Percentiles rank a stretch among this genome's conserved stretches.
These are phyloP conservation scores for Rhinichthys klamathensis DNA, from an alignment of 2,113 vertebrate species.

Conservation along the genomic window DNA sequence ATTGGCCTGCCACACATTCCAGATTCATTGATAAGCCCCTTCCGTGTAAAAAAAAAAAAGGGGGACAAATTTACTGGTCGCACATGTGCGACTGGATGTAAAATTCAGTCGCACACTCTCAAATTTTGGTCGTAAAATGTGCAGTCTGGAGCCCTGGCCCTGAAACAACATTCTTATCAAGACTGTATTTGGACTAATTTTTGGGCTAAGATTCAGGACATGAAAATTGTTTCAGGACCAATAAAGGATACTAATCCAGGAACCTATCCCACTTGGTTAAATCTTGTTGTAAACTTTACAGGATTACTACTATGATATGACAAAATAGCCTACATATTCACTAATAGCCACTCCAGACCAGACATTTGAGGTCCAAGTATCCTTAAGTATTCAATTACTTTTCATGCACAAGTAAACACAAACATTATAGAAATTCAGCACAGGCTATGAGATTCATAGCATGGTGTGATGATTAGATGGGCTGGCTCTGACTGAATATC, in stretches of 20 bases:
- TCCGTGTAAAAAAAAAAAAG: too few species aligned
- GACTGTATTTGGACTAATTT: background rate
- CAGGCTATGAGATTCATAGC: background rate
- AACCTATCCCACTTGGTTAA: background rate
- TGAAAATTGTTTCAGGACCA: background rate
- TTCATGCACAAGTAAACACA: slow-evolving; percentile 14
- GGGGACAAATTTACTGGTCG: too few species aligned
- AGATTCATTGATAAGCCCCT: too few species aligned
- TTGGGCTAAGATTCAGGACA: background rate
- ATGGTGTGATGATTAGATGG: slow-evolving; percentile 18
- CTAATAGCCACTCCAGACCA: background rate
- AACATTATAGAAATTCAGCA: slow-evolving; percentile 7
- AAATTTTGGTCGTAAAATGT: too few species aligned
- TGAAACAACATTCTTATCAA: background rate
- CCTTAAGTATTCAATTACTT: slow-evolving; percentile 34
- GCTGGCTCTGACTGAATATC: slow-evolving; percentile 5
- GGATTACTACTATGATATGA: background rate
- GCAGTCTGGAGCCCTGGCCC: too few species aligned
- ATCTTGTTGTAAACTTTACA: background rate
- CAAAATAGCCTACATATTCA: background rate
- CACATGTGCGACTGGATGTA: too few species aligned
- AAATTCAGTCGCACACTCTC: too few species aligned
- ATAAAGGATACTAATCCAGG: background rate
- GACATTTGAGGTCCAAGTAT: slow-evolving; percentile 10
- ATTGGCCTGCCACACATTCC: too few species aligned